These are phyloP conservation scores for Melanostigma gelatinosum DNA, from an alignment of 2,113 vertebrate species.

Conservation along the genomic window DNA sequence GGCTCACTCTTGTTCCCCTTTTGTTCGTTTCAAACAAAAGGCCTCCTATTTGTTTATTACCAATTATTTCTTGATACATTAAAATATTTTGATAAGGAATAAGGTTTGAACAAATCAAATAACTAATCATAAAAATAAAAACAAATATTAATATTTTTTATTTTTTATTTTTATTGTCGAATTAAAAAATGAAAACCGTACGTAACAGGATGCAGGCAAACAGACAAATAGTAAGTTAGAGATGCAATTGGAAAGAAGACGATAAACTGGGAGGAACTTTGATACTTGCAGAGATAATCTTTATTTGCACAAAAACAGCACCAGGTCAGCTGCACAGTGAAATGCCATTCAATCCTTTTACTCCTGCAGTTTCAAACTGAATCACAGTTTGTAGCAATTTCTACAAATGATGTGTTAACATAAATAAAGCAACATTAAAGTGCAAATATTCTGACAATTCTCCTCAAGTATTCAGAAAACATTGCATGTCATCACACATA, in stretches of 20 bases:
- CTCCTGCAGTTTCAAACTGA: background rate
- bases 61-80: too few relatives aligned
- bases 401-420: background rate
- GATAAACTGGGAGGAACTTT: background rate
- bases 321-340: background rate
- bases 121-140: too few relatives aligned
- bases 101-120: too few relatives aligned
- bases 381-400: background rate
- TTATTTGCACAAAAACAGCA: slow-evolving; percentile 10
- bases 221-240: background rate
- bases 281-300: background rate
- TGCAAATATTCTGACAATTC: slow-evolving; percentile 1
- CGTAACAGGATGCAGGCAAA: background rate
- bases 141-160: too few relatives aligned
- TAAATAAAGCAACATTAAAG: slow-evolving; percentile 23
- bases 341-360: background rate
- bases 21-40: too few relatives aligned
- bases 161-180: too few relatives aligned
- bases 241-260: background rate
- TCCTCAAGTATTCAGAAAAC: background rate
- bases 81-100: too few relatives aligned
- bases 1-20: too few relatives aligned
- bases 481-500: background rate
- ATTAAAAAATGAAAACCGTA: too few relatives aligned
- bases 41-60: too few relatives aligned